Percentiles rank a stretch among this genome's conserved stretches.
Evolutionary conservation across 2,113 vertebrate genomes (phyloP).

Genomic region (Edolisoma coerulescens): DNA sequence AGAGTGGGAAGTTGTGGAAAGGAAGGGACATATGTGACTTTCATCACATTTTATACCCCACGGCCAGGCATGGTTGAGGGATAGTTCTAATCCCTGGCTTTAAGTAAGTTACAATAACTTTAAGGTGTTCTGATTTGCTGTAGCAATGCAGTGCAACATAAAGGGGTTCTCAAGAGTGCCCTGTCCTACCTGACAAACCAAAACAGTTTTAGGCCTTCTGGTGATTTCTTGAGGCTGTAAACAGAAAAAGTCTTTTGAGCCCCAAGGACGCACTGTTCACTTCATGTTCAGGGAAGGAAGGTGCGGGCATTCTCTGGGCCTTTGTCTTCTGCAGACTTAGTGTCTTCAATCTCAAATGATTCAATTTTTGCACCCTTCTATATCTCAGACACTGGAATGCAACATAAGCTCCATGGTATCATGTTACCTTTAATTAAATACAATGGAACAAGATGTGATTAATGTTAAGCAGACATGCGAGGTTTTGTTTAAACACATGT

Average conservation of each 20-base stretch:
- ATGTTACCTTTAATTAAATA: slow-evolving; percentile 28
- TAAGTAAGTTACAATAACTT: not conserved
- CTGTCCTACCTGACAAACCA: not conserved
- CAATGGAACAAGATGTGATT: not conserved
- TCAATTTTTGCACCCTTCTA: not conserved
- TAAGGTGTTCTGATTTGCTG: not conserved
- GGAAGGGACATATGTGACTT: not conserved
- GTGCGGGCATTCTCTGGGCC: not conserved
- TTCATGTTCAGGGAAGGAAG: not conserved
- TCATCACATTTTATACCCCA: not conserved
- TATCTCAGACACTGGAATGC: not conserved
- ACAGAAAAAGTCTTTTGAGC: not conserved
- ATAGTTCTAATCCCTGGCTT: not conserved
- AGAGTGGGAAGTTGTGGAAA: not conserved
- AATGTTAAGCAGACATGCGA: not conserved
- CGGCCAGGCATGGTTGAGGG: not conserved
- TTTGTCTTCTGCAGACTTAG: not conserved
- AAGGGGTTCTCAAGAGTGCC: not conserved
- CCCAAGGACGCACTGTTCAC: not conserved
- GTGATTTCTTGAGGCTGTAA: not conserved
- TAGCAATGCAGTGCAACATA: not conserved
- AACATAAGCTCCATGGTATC: not conserved
- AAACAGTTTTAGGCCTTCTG: not conserved
- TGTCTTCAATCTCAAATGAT: not conserved
- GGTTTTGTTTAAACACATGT: slow-evolving; percentile 40